Evolutionary conservation across 2,113 vertebrate species (phyloP).

Genomic region (Smithornis capensis): DNA sequence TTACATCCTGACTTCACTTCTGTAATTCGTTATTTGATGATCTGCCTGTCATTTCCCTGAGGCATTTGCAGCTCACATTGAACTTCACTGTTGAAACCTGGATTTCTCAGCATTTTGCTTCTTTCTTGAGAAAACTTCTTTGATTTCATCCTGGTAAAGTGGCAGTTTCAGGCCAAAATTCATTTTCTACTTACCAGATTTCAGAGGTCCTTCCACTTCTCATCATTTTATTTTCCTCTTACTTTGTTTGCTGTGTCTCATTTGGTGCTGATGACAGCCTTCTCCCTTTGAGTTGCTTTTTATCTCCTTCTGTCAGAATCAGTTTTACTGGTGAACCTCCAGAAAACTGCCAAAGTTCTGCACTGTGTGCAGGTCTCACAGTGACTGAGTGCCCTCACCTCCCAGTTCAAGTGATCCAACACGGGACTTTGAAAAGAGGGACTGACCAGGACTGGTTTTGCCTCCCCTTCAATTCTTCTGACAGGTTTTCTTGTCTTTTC

Average conservation of each 20-base stretch:
- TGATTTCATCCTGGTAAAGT: not conserved
- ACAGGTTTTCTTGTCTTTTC: not conserved
- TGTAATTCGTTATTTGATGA: not conserved
- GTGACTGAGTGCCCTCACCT: not conserved
- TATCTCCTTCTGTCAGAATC: not conserved
- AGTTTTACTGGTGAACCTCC: not conserved
- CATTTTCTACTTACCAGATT: not conserved
- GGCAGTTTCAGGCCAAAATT: not conserved
- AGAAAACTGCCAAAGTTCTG: not conserved
- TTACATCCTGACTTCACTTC: constrained; percentile 23
- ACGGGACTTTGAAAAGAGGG: not conserved
- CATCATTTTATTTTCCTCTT: not conserved
- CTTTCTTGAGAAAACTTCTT: not conserved
- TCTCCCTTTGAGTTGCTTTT: not conserved
- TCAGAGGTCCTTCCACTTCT: not conserved
- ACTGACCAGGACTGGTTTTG: not conserved
- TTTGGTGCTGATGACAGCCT: not conserved
- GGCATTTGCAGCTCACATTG: not conserved
- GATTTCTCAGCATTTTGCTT: constrained; percentile 17
- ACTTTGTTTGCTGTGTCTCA: not conserved
- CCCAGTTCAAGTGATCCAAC: not conserved
- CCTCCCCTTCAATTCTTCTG: not conserved
- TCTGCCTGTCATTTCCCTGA: constrained; percentile 23
- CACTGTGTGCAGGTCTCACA: not conserved
- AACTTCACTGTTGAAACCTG: constrained; percentile 6